phyloP scores from a whole-genome alignment of 2,888 invertebrate species.

The Amaurobius ferox region DNA sequence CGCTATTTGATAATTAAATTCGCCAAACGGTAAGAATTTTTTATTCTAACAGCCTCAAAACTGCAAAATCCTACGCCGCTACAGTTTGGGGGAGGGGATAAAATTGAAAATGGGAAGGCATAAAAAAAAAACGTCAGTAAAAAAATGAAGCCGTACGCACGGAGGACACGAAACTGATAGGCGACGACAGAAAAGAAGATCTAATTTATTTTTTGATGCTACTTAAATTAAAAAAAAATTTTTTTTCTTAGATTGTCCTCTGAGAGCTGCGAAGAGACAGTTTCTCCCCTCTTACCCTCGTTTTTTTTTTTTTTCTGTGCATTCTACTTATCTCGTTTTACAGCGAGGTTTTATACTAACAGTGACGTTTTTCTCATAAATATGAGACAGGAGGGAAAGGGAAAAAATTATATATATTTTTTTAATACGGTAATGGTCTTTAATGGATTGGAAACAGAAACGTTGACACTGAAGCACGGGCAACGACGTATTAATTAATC shows the following conservation, averaged over 20 bases:
- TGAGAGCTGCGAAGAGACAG: slow-evolving; percentile 42
- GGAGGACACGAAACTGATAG: slow-evolving; percentile 60
- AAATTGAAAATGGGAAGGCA: slow-evolving; percentile 15
- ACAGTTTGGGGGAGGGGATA: slow-evolving; percentile 1
- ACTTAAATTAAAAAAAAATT: slow-evolving; percentile 69
- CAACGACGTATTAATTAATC: slow-evolving; percentile 70
- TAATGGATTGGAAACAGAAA: slow-evolving; percentile 69
- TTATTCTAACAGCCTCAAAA: not conserved
- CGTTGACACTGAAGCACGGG: slow-evolving; percentile 27
- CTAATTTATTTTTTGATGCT: slow-evolving; percentile 71
- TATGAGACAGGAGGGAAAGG: slow-evolving; percentile 17
- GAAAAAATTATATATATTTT: slow-evolving; percentile 64
- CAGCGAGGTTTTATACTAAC: slow-evolving; percentile 48
- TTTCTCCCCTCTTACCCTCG: slow-evolving; percentile 8
- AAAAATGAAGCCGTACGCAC: slow-evolving; percentile 54
- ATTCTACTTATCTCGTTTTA: slow-evolving; percentile 52
- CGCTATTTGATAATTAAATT: slow-evolving; percentile 1
- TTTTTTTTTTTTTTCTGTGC: slow-evolving; percentile 27
- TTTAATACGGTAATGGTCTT: slow-evolving; percentile 70
- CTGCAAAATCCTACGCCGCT: not conserved
- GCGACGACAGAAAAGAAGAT: slow-evolving; percentile 66
- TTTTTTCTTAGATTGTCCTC: slow-evolving; percentile 62
- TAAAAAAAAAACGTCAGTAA: slow-evolving; percentile 57
- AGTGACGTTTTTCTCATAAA: slow-evolving; percentile 1
- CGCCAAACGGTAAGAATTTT: slow-evolving; percentile 40